Evolutionary conservation across 1,140 invertebrate genomes (phyloP).

Genomic region (Diprion similis): DNA sequence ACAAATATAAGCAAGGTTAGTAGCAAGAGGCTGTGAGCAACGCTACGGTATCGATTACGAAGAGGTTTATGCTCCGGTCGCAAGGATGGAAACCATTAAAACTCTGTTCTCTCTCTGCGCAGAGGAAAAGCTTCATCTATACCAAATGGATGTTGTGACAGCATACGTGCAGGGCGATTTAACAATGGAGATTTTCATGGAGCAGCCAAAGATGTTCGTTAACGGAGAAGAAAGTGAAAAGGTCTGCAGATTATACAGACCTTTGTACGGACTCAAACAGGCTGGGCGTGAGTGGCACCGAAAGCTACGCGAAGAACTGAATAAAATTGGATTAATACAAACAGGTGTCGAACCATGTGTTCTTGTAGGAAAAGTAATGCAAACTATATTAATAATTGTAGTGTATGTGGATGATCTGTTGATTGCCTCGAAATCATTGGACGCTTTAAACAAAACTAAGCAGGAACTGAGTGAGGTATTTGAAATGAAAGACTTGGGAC

Average conservation of each 20-base stretch:
- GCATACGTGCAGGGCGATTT: slow-evolving; percentile 47
- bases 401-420: slow-evolving; percentile 27
- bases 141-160: slow-evolving; percentile 43
- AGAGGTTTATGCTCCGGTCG: slow-evolving; percentile 34
- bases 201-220: slow-evolving; percentile 16
- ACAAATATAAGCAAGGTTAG: slow-evolving; percentile 24
- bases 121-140: slow-evolving; percentile 25
- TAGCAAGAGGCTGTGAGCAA: slow-evolving; percentile 20
- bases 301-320: slow-evolving; percentile 21
- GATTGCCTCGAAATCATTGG: slow-evolving; percentile 15
- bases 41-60: slow-evolving; percentile 19
- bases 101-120: slow-evolving; percentile 25
- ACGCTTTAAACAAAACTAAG: slow-evolving; percentile 14
- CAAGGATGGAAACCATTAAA: slow-evolving; percentile 25
- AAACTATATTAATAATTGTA: slow-evolving; percentile 14
- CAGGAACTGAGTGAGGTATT: slow-evolving; percentile 13
- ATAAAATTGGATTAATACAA: slow-evolving; percentile 19
- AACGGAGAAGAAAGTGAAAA: slow-evolving; percentile 13
- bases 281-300: slow-evolving; percentile 36
- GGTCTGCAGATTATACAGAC: slow-evolving; percentile 26
- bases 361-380: neutral
- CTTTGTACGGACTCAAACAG: slow-evolving; percentile 43
- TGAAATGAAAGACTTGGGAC: slow-evolving; percentile 29
- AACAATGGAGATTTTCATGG: slow-evolving; percentile 32
- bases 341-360: slow-evolving; percentile 25